phyloP scores from a whole-genome alignment of 2,113 vertebrate species.

The Corvus hawaiiensis region DNA sequence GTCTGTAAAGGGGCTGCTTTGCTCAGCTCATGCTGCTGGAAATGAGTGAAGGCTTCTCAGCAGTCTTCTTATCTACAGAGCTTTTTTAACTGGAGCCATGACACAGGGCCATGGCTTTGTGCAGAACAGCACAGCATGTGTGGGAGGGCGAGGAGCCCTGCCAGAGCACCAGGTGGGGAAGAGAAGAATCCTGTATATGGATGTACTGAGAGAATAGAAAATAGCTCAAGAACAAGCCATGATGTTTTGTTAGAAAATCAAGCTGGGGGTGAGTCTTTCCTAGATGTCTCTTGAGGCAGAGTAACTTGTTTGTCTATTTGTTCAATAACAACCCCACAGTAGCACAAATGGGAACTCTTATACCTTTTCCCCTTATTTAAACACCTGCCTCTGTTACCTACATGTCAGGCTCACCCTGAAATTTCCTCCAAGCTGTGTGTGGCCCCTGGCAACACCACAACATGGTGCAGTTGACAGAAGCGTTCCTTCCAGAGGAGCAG shows the following conservation, averaged over 20 bases:
- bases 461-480: not conserved
- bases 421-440: not conserved
- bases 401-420: not conserved
- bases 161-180: not conserved
- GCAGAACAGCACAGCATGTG: accelerated
- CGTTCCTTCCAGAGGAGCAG: not conserved
- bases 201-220: not conserved
- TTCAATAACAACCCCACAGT: not conserved
- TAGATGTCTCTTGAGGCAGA: not conserved
- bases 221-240: not conserved
- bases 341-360: not conserved
- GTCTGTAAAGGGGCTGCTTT: not conserved
- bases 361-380: not conserved
- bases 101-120: not conserved
- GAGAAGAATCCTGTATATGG: not conserved
- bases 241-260: not conserved
- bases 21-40: not conserved
- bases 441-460: not conserved
- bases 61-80: not conserved
- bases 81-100: not conserved
- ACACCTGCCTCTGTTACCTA: not conserved
- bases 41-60: not conserved
- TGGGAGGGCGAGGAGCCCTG: not conserved
- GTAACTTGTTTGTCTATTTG: not conserved
- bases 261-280: not conserved